Base-by-base conservation (phyloP, 2,888 invertebrate species). In the Pachliopta kotzebuea region DNA sequence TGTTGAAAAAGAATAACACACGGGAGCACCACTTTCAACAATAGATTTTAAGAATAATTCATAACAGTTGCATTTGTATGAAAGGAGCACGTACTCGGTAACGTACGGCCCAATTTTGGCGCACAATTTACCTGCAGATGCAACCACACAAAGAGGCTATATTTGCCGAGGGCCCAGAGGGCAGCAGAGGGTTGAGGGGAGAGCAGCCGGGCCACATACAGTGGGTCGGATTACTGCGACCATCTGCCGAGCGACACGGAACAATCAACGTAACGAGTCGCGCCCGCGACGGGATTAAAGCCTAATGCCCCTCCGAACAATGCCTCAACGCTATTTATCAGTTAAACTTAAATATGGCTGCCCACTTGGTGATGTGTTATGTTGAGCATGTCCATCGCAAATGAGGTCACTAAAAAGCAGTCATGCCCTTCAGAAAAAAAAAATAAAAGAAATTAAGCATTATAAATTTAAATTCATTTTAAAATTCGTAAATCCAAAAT, bases 71-170 rank as follows among this genome's bases (percentile, higher is more conserved):
- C 84, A 86, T 86, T 84, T 85, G 82, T 79, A 79, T 74, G 78
- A 81, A 79, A 78, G 76, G 79, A 72, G 79, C 81, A 81, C 82
- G 83, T 81, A 78, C 72, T 67, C 77, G 73, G 77, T 83, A 85
- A 87, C 81, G 80, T 84, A 85, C 85, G 80, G 83, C 76, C 88
- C 88, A 88, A 90, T 88, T 90, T 86, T 79, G 82, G 88, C 80
- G 79, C 80, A 83, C 89, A 88, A 89, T 88, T 89, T 89, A 90
- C 90, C 90, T 90, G 89, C 90, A 90, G 88, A 90, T 90, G 90
- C 89, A 90, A 85, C 88, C 84, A 85, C 84, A 90, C 88, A 90
- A 90, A 90, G 89, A 89, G 87, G 86, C 78, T 83, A 84, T 84
- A 84, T 85, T 79, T 76, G 78, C 73, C 76, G 76, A 77, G 77